phyloP scores from a whole-genome alignment of 2,888 invertebrate genomes.

The Aspidapion aeneum region DNA sequence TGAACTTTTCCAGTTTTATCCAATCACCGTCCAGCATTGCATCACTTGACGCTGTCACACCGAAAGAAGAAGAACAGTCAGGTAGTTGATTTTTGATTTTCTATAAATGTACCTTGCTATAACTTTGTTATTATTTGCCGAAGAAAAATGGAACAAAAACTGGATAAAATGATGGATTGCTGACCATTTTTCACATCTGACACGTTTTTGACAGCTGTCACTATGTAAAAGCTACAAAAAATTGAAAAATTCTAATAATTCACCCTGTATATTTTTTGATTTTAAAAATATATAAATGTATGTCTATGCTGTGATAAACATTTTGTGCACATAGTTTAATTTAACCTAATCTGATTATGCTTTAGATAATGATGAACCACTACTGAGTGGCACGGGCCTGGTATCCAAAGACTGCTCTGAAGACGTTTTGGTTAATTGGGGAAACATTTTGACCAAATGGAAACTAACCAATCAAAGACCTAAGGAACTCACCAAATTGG shows the following conservation, averaged over 20 bases:
- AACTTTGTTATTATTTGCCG: no score
- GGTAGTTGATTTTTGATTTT: constrained; percentile 52
- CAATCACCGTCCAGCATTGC: constrained; percentile 65
- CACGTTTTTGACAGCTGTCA: no score
- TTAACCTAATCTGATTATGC: neutral
- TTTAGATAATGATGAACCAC: constrained; percentile 86
- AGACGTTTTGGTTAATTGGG: constrained; percentile 90
- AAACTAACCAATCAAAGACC: constrained; percentile 69
- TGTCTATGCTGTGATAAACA: no score
- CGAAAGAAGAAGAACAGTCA: constrained; percentile 66
- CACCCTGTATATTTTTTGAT: no score
- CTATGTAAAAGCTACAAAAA: no score
- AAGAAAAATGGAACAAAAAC: no score
- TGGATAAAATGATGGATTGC: no score
- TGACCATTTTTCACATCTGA: no score
- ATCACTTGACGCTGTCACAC: constrained; percentile 71
- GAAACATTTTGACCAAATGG: constrained; percentile 78
- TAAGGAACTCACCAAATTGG: constrained; percentile 52
- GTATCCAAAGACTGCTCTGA: constrained; percentile 96
- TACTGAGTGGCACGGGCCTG: constrained; percentile 95
- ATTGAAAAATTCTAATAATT: no score
- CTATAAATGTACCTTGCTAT: no score
- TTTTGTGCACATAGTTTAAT: no score
- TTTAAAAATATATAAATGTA: no score
- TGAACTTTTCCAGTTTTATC: constrained; percentile 68